These are phyloP conservation scores for Hirtodrosophila confusa DNA, from an alignment of 2,888 invertebrate species.

Conservation along the genomic window DNA sequence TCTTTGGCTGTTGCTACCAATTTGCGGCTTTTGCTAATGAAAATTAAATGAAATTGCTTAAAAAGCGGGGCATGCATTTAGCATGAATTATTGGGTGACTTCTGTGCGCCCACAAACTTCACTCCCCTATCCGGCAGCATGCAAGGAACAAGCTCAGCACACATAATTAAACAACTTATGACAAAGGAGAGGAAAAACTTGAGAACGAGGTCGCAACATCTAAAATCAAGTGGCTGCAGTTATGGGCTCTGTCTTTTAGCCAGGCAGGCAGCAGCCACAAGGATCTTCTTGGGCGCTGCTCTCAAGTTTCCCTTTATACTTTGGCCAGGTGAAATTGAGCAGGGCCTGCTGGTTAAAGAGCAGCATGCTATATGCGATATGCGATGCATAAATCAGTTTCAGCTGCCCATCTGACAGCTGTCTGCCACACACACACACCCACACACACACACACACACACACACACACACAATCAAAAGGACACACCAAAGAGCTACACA, in stretches of 20 bases:
- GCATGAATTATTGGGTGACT: slow-evolving; percentile 60
- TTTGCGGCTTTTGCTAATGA: slow-evolving; percentile 69
- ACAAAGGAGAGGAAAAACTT: slow-evolving; percentile 23
- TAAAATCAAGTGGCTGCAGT: slow-evolving; percentile 17
- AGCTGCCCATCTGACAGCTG: slow-evolving; percentile 65
- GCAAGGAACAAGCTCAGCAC: slow-evolving; percentile 32
- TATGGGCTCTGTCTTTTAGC: slow-evolving; percentile 28
- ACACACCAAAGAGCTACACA: not conserved
- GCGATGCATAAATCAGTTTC: slow-evolving; percentile 70
- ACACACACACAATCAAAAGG: slow-evolving; percentile 10
- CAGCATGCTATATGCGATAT: slow-evolving; percentile 43
- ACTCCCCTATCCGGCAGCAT: not conserved
- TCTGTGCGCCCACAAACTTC: too few species aligned
- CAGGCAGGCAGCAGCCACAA: too few species aligned
- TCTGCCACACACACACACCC: slow-evolving; percentile 27
- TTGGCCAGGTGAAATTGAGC: slow-evolving; percentile 31
- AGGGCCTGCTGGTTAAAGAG: slow-evolving; percentile 6
- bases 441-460: slow-evolving; percentile 9
- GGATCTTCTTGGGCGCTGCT: too few species aligned
- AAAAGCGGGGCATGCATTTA: slow-evolving; percentile 59
- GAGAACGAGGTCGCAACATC: slow-evolving; percentile 1
- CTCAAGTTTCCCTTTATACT: too few species aligned
- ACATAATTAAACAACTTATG: slow-evolving; percentile 67
- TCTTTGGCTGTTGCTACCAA: slow-evolving; percentile 57
- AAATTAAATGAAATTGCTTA: slow-evolving; percentile 77